A percentile compares a stretch with the other conserved stretches of the same genome.
Evolutionary conservation across 2,797 vertebrate species (phyloP).

Genomic region (Tolypeutes matacus): DNA sequence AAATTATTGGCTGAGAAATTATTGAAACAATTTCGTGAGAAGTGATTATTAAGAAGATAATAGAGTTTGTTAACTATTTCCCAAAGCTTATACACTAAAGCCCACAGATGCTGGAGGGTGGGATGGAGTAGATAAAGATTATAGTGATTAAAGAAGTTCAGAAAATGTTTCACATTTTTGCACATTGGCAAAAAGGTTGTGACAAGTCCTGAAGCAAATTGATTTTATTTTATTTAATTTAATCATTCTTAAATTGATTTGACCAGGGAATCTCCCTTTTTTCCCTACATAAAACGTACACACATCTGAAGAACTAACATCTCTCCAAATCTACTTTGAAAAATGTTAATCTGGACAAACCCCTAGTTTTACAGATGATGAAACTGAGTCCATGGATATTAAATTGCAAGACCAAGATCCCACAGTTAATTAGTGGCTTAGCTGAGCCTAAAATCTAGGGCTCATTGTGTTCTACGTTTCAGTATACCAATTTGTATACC

Average conservation of each 20-base stretch:
- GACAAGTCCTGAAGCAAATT: background rate
- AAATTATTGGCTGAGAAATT: background rate
- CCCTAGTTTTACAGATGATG: slow-evolving; percentile 22
- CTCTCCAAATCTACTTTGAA: background rate
- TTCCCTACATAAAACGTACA: slow-evolving; percentile 15
- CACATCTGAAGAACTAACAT: background rate
- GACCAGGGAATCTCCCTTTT: background rate
- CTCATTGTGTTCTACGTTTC: background rate
- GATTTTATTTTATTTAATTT: background rate
- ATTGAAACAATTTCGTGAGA: background rate
- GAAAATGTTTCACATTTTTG: background rate
- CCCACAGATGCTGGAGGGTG: background rate
- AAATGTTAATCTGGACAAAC: slow-evolving; percentile 29
- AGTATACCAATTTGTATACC: no score
- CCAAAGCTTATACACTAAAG: background rate
- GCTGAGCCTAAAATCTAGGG: background rate
- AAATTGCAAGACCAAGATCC: background rate
- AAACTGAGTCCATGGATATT: background rate
- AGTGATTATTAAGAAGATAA: background rate
- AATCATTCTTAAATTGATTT: slow-evolving; percentile 18
- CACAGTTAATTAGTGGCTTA: background rate
- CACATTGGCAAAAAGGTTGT: background rate
- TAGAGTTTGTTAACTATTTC: background rate
- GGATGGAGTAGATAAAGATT: background rate
- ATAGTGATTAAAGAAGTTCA: background rate